Conservation (phyloP, 2,797 vertebrate species). For the Rhincodon typus region DNA sequence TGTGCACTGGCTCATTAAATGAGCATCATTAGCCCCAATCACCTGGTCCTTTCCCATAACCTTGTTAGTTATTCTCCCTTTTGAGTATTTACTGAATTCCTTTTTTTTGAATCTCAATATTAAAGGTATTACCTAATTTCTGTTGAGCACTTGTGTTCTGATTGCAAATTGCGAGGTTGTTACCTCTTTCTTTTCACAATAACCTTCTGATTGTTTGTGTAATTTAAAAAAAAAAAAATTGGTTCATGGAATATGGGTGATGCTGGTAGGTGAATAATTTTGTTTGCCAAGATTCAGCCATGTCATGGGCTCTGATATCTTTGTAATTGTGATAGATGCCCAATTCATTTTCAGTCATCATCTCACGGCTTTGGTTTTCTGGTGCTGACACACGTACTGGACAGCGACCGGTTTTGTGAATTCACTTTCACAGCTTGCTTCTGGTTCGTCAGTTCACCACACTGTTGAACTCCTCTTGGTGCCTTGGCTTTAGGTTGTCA, state of each 20-base stretch:
- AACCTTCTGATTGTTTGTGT: too few relatives aligned
- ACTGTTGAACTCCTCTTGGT: not conserved
- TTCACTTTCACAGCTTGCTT: not conserved
- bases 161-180: not conserved
- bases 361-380: not conserved
- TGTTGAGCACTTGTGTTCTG: not conserved
- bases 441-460: not conserved
- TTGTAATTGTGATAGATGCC: not conserved
- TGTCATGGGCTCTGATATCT: too few relatives aligned
- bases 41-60: not conserved
- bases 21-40: too few relatives aligned
- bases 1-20: too few relatives aligned
- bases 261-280: not conserved
- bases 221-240: too few relatives aligned
- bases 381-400: not conserved
- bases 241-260: not conserved
- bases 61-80: too few relatives aligned
- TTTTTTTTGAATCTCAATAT: not conserved
- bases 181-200: too few relatives aligned
- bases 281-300: not conserved
- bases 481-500: not conserved
- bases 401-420: not conserved
- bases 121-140: not conserved
- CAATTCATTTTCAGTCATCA: not conserved
- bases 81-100: not conserved